Evolutionary conservation across 2,888 invertebrate genomes (phyloP).

Genomic region (Limenitis camilla): DNA sequence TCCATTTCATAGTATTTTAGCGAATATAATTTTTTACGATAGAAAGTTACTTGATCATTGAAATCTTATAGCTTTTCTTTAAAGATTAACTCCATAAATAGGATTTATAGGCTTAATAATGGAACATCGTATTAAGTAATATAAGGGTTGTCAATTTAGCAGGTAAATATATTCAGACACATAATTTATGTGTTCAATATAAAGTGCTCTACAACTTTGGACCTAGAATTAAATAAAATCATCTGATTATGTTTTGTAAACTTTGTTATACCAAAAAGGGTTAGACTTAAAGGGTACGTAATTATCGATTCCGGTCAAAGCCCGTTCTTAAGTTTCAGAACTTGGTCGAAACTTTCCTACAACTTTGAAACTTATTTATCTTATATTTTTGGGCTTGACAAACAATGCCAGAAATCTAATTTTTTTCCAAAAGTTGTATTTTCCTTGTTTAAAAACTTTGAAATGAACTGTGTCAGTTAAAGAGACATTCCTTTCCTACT

Average conservation of each 20-base stretch:
- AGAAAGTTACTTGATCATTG: too few species aligned
- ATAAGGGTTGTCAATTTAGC: background rate
- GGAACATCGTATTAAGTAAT: too few species aligned
- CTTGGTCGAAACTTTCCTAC: constrained; percentile 46
- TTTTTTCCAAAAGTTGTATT: background rate
- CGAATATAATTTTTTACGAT: too few species aligned
- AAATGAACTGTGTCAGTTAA: too few species aligned
- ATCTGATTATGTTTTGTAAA: constrained; percentile 27
- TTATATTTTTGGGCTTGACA: constrained; percentile 47
- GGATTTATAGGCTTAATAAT: too few species aligned
- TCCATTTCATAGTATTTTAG: too few species aligned
- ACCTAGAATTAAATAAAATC: constrained; percentile 25
- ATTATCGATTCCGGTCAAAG: constrained; percentile 52
- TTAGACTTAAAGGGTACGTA: constrained; percentile 35
- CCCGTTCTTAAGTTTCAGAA: constrained; percentile 39
- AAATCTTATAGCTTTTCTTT: too few species aligned
- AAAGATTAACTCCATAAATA: too few species aligned
- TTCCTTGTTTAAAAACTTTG: background rate
- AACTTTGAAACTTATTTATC: constrained; percentile 51
- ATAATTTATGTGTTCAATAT: background rate
- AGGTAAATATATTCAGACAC: background rate
- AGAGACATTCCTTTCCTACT: too few species aligned
- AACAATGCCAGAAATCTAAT: constrained; percentile 35
- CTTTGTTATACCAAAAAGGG: constrained; percentile 15
- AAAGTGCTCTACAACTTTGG: background rate